A percentile compares a stretch with the other conserved stretches of the same genome.
phyloP scores from a whole-genome alignment of 2,113 vertebrate genomes.

The Forbesichthys agassizii region DNA sequence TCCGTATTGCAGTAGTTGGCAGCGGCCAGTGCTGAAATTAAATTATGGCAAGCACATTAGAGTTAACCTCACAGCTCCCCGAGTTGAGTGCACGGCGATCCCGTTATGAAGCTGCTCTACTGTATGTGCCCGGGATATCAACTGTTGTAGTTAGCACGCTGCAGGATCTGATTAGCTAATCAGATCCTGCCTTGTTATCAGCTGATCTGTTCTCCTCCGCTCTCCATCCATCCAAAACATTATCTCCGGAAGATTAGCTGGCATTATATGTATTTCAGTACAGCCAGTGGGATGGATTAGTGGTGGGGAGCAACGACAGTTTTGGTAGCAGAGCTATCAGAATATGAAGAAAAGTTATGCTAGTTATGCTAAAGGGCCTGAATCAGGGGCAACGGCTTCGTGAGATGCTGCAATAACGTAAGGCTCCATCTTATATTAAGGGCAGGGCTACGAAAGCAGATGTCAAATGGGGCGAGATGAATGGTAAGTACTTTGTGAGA shows the following conservation, averaged over 20 bases:
- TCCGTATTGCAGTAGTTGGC: conserved; percentile 41
- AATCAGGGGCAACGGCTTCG: conserved; percentile 45
- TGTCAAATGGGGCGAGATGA: conserved; percentile 36
- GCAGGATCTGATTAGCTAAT: conserved; percentile 67
- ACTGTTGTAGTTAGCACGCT: conserved; percentile 38
- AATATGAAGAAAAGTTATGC: conserved; percentile 43
- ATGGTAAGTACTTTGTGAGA: neutral
- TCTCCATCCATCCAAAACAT: conserved; percentile 65
- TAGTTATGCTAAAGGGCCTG: conserved; percentile 49
- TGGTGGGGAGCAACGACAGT: conserved; percentile 57
- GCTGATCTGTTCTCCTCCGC: conserved; percentile 66
- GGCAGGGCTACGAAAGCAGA: conserved; percentile 38
- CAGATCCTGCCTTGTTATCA: conserved; percentile 61
- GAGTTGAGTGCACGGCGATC: conserved; percentile 48
- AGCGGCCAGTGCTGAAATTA: conserved; percentile 58
- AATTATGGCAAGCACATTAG: conserved; percentile 61
- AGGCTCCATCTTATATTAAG: conserved; percentile 47
- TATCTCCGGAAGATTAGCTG: conserved; percentile 71
- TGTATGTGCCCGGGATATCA: conserved; percentile 29
- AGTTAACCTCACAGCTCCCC: conserved; percentile 43
- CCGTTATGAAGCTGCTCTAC: conserved; percentile 41
- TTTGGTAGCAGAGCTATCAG: conserved; percentile 51
- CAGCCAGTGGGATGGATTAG: conserved; percentile 70
- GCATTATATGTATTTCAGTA: conserved; percentile 70
- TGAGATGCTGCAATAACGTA: conserved; percentile 55